phyloP scores from a whole-genome alignment of 1,140 invertebrate species.

The Andrena cerasifolii region DNA sequence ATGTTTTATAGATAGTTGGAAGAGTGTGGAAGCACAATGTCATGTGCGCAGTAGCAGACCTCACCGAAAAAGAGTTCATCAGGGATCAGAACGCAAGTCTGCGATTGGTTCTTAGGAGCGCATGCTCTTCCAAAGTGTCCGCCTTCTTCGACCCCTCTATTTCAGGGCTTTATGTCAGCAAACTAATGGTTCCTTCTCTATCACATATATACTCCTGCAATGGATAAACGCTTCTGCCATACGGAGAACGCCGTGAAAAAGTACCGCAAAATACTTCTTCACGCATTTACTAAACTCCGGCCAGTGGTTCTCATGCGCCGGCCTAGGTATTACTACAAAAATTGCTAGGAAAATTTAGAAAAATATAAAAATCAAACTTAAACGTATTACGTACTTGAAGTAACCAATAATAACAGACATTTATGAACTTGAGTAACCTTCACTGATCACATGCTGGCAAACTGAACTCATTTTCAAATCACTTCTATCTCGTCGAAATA shows the following conservation, averaged over 20 bases:
- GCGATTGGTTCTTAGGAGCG: constrained; percentile 62
- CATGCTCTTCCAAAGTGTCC: constrained; percentile 59
- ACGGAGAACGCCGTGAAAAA: constrained; percentile 66
- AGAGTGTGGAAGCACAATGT: constrained; percentile 30
- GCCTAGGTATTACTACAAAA: too few species aligned
- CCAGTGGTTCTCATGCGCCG: constrained; percentile 56
- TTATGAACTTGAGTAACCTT: too few species aligned
- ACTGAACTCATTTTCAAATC: too few species aligned
- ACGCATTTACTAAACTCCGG: constrained; percentile 63
- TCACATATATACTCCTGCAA: constrained; percentile 47
- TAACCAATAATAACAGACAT: too few species aligned
- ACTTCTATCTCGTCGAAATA: too few species aligned
- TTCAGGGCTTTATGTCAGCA: constrained; percentile 64
- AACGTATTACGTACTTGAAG: too few species aligned
- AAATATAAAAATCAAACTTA: too few species aligned
- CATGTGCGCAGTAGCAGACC: constrained; percentile 55
- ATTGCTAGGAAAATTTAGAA: background rate
- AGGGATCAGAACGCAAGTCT: constrained; percentile 44
- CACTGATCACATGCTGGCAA: too few species aligned
- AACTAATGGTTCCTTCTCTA: constrained; percentile 68
- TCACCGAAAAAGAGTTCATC: constrained; percentile 55
- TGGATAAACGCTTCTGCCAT: constrained; percentile 70
- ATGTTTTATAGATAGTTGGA: constrained; percentile 10
- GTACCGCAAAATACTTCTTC: constrained; percentile 69
- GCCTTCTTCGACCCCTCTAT: constrained; percentile 68